Evolutionary conservation across 2,113 vertebrate species (phyloP).

Genomic region (Vulpes vulpes): DNA sequence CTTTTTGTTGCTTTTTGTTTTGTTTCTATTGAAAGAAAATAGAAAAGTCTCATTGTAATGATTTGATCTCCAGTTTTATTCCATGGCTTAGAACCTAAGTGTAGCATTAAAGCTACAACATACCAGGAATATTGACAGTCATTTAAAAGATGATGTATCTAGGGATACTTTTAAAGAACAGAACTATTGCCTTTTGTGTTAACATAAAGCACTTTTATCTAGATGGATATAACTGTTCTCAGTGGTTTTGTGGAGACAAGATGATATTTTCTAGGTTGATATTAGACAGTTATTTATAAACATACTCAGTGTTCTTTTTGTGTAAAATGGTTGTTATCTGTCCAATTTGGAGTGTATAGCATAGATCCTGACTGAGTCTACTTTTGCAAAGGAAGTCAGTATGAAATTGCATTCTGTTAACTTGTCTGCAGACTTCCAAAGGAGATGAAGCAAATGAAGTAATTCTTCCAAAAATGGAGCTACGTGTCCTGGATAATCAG

Average conservation of each 20-base stretch:
- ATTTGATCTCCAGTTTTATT: conserved; percentile 44
- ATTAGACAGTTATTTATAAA: conserved; percentile 61
- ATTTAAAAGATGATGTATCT: conserved; percentile 51
- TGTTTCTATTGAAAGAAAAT: conserved; percentile 43
- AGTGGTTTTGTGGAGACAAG: conserved; percentile 38
- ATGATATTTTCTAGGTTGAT: conserved; percentile 10
- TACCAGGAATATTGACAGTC: background rate
- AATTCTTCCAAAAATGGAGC: background rate
- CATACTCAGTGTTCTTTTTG: background rate
- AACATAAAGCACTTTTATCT: background rate
- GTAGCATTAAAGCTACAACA: conserved; percentile 36
- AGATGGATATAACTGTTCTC: conserved; percentile 17
- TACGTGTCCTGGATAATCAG: background rate
- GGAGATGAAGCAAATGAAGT: background rate
- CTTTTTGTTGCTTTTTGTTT: background rate
- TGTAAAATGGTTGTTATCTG: background rate
- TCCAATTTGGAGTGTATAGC: conserved; percentile 25
- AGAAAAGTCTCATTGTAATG: conserved; percentile 1
- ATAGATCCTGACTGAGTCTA: background rate
- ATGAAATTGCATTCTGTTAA: conserved; percentile 12
- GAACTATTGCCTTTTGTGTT: background rate
- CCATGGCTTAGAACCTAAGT: background rate
- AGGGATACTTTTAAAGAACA: background rate
- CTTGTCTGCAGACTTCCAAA: conserved; percentile 33
- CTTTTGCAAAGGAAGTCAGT: conserved; percentile 49